Conservation (phyloP, 2,888 invertebrate genomes). For the Ischnura elegans region DNA sequence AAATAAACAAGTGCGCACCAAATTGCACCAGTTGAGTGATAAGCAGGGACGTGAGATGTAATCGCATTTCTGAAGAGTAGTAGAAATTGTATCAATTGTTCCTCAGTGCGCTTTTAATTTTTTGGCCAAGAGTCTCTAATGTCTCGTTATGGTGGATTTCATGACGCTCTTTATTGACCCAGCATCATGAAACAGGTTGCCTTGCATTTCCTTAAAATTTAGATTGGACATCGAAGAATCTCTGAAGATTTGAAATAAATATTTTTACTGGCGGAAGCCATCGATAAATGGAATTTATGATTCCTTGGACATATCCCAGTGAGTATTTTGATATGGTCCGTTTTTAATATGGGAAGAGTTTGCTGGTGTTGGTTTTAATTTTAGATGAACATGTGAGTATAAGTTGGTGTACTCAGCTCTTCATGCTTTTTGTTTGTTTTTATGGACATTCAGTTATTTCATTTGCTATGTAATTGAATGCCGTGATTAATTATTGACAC, state of each 20-base stretch:
- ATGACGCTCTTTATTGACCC: background rate
- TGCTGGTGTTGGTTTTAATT: background rate
- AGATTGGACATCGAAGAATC: background rate
- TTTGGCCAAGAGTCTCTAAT: background rate
- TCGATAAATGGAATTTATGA: slow-evolving; percentile 24
- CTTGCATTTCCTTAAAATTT: background rate
- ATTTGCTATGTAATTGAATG: no score
- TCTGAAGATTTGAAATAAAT: background rate
- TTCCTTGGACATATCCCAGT: slow-evolving; percentile 7
- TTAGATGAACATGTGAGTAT: no score
- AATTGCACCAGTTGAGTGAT: background rate
- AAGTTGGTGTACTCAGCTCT: no score
- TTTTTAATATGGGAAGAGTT: background rate
- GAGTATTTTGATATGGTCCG: background rate
- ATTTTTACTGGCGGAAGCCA: background rate
- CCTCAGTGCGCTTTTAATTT: background rate
- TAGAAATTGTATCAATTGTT: background rate
- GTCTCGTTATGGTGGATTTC: background rate
- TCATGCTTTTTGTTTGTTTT: no score
- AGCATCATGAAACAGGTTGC: background rate
- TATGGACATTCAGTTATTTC: no score
- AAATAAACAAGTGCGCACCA: background rate
- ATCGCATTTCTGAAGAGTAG: background rate
- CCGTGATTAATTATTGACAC: no score
- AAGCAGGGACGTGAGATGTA: background rate